Conservation (phyloP, 1,140 invertebrate genomes). For the Caerostris extrusa region DNA sequence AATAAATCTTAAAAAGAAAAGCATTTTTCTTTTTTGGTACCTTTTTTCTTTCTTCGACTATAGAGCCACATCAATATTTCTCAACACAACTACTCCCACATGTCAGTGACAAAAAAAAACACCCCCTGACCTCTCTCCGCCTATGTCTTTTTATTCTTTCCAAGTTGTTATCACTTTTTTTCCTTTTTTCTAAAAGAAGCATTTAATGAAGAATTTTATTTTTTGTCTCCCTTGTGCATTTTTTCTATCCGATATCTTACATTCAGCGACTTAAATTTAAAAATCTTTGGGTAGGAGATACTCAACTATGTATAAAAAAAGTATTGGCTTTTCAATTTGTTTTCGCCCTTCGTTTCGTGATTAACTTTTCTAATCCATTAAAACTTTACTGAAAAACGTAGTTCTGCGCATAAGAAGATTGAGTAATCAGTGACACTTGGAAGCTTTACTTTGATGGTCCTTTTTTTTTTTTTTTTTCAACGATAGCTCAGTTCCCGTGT, state of each 20-base stretch:
- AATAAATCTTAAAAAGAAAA: not conserved
- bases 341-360: not conserved
- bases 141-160: not conserved
- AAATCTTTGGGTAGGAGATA: not conserved
- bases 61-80: not conserved
- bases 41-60: not conserved
- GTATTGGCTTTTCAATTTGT: slow-evolving; percentile 13
- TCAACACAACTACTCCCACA: not conserved
- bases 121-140: not conserved
- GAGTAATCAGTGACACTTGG: not conserved
- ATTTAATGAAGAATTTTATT: not conserved
- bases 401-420: not conserved
- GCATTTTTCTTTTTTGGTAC: not conserved
- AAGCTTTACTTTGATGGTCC: not conserved
- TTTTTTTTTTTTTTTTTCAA: too few species aligned
- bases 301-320: not conserved
- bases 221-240: too few species aligned
- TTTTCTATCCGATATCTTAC: not conserved
- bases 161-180: not conserved
- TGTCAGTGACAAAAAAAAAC: not conserved
- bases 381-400: not conserved
- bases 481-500: not conserved
- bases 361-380: slow-evolving; percentile 19
- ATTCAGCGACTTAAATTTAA: not conserved
- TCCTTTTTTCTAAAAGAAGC: not conserved